Conservation (phyloP, 2,113 vertebrate species). For the Alosa alosa region DNA sequence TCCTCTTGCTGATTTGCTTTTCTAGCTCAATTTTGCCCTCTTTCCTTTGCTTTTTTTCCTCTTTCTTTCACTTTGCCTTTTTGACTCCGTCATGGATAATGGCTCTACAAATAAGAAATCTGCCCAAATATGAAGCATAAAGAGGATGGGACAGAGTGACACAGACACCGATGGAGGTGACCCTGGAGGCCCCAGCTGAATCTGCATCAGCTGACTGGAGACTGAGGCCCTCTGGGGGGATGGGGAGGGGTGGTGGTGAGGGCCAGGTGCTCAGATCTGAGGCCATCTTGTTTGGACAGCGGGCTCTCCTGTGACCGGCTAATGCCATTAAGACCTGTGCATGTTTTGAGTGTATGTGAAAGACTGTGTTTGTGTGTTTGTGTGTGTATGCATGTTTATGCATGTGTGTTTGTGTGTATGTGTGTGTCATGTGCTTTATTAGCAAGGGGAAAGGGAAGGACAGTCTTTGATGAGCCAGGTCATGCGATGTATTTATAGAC, state of each 20-base stretch:
- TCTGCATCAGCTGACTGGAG: not conserved
- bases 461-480: slow-evolving; percentile 37
- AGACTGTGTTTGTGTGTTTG: not conserved
- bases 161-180: not conserved
- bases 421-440: slow-evolving; percentile 34
- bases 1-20: not conserved
- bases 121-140: not conserved
- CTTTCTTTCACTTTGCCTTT: not conserved
- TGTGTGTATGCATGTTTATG: not conserved
- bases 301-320: slow-evolving; percentile 29
- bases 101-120: slow-evolving; percentile 25
- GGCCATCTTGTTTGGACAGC: slow-evolving; percentile 36
- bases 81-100: not conserved
- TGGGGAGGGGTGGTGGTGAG: not conserved
- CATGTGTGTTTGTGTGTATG: not conserved
- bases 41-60: not conserved
- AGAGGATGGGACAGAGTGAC: not conserved
- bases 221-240: not conserved
- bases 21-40: not conserved
- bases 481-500: slow-evolving; percentile 38
- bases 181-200: not conserved
- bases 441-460: slow-evolving; percentile 25
- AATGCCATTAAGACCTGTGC: slow-evolving; percentile 24
- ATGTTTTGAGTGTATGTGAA: slow-evolving; percentile 12
- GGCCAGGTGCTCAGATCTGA: slow-evolving; percentile 12